These are phyloP conservation scores for Gadus macrocephalus DNA, from an alignment of 2,113 vertebrate genomes.

Conservation along the genomic window DNA sequence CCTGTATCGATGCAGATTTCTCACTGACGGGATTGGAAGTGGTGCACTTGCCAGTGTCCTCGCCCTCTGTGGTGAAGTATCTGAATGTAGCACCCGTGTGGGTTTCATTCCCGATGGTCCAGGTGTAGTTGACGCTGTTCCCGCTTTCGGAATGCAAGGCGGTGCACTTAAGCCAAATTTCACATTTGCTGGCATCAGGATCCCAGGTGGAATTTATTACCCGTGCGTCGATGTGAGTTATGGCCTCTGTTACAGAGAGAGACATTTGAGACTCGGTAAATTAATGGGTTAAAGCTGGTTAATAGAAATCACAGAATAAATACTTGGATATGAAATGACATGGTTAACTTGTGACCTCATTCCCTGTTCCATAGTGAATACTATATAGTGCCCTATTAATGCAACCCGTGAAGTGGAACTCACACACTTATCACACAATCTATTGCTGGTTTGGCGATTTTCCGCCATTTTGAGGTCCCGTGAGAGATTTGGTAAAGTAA, in stretches of 20 bases:
- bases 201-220: background rate
- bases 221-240: background rate
- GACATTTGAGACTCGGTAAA: background rate
- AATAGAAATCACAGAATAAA: too few species aligned
- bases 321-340: too few species aligned
- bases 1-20: fast-evolving
- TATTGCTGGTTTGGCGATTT: too few species aligned
- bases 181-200: background rate
- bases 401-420: too few species aligned
- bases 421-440: too few species aligned
- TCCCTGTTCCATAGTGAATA: too few species aligned
- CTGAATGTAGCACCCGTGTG: background rate
- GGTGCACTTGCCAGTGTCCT: constrained; percentile 29
- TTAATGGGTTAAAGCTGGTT: too few species aligned
- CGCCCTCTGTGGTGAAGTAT: constrained; percentile 5
- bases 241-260: constrained; percentile 21
- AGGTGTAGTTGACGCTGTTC: constrained; percentile 20
- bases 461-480: too few species aligned
- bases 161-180: constrained; percentile 29
- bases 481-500: too few species aligned
- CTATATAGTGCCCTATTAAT: too few species aligned
- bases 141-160: background rate
- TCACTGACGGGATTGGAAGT: background rate
- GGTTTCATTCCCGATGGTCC: constrained; percentile 26
- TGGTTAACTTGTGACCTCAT: too few species aligned